These are phyloP conservation scores for Plectropomus leopardus DNA, from an alignment of 2,113 vertebrate genomes.

Conservation along the genomic window DNA sequence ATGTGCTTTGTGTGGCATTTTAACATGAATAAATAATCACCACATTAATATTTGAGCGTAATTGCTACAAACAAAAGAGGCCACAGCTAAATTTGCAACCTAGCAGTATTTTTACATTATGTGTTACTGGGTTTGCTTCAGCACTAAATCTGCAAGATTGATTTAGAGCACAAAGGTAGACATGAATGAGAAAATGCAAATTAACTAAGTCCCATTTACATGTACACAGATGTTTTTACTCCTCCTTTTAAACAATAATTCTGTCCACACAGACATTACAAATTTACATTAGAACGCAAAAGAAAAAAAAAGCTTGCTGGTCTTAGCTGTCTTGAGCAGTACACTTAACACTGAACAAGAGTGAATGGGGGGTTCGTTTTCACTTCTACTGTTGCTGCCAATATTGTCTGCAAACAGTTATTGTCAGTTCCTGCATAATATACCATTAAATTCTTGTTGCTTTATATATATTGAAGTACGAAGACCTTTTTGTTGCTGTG, in stretches of 20 bases:
- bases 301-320: no score
- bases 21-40: conserved; percentile 75
- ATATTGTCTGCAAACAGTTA: no score
- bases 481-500: background rate
- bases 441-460: no score
- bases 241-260: no score
- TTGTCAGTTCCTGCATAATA: no score
- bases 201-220: background rate
- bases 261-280: no score
- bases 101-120: background rate
- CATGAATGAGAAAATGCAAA: background rate
- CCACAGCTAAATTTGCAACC: conserved; percentile 36
- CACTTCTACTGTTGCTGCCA: no score
- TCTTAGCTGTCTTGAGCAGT: no score
- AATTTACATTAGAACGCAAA: no score
- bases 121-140: background rate
- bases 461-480: background rate
- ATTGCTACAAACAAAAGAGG: conserved; percentile 54
- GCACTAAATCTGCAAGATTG: conserved; percentile 11
- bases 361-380: no score
- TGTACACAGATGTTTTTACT: no score
- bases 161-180: background rate
- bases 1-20: conserved; percentile 46
- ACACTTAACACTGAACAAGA: no score
- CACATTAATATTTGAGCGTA: conserved; percentile 69